phyloP scores from a whole-genome alignment of 2,888 invertebrate species.

The Microplitis manilae region DNA sequence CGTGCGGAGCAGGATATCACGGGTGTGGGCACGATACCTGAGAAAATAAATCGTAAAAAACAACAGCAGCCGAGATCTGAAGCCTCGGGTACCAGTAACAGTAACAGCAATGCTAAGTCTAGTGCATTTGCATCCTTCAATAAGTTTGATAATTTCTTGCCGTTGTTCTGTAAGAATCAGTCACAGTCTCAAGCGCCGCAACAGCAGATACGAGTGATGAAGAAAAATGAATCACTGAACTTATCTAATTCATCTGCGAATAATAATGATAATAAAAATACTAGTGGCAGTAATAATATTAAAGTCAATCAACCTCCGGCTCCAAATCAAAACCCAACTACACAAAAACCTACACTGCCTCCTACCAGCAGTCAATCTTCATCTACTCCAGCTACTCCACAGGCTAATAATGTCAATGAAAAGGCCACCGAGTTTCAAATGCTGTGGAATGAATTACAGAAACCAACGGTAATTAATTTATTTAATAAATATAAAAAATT shows the following conservation, averaged over 20 bases:
- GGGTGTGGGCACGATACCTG: slow-evolving; percentile 56
- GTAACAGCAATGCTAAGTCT: slow-evolving; percentile 31
- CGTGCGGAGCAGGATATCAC: slow-evolving; percentile 68
- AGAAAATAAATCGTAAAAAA: slow-evolving; percentile 15
- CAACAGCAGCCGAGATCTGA: slow-evolving; percentile 21
- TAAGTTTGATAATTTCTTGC: slow-evolving; percentile 41
- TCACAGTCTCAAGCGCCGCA: slow-evolving; percentile 30
- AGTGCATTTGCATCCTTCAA: slow-evolving; percentile 55
- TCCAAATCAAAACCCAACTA: slow-evolving; percentile 28
- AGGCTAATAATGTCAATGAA: background rate
- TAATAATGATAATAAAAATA: slow-evolving; percentile 5
- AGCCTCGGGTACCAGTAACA: slow-evolving; percentile 40
- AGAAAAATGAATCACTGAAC: slow-evolving; percentile 45
- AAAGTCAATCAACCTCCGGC: slow-evolving; percentile 25
- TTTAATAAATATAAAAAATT: background rate
- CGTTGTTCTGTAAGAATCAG: slow-evolving; percentile 41
- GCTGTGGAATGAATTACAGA: slow-evolving; percentile 68
- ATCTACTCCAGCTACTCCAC: background rate
- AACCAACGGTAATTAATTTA: slow-evolving; percentile 54
- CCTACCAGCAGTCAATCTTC: background rate
- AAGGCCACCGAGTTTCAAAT: slow-evolving; percentile 65
- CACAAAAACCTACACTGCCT: slow-evolving; percentile 21
- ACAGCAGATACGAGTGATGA: slow-evolving; percentile 46
- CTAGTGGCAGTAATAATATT: background rate
- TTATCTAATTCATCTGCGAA: background rate